Percentiles rank a stretch among this genome's conserved stretches.
Conservation (phyloP, 1,140 invertebrate genomes). For the Drosophila bifasciata region DNA sequence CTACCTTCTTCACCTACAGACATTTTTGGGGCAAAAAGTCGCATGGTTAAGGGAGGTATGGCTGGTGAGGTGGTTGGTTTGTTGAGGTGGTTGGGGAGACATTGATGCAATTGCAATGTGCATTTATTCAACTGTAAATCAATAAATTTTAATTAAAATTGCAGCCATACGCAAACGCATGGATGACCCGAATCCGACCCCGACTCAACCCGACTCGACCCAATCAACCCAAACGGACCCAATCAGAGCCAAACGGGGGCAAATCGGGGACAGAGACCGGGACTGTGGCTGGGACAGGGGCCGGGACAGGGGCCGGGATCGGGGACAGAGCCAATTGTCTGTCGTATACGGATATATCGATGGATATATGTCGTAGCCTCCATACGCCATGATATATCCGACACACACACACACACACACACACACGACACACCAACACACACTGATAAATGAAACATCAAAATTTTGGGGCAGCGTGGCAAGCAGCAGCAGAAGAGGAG, state of each 20-base stretch:
- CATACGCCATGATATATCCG: background rate
- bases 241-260: too few relatives aligned
- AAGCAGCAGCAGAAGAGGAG: too few relatives aligned
- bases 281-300: too few relatives aligned
- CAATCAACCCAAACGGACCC: too few relatives aligned
- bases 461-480: constrained; percentile 18
- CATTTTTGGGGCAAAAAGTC: too few relatives aligned
- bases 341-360: background rate
- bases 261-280: too few relatives aligned
- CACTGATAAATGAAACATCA: constrained; percentile 59
- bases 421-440: constrained; percentile 5
- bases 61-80: too few relatives aligned
- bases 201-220: constrained; percentile 36
- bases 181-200: constrained; percentile 40
- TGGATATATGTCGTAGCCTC: too few relatives aligned
- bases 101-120: constrained; percentile 58
- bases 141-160: constrained; percentile 83
- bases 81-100: background rate
- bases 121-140: constrained; percentile 81
- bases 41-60: too few relatives aligned
- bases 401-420: background rate
- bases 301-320: too few relatives aligned
- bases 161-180: constrained; percentile 56
- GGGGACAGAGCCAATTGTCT: constrained; percentile 52
- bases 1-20: too few relatives aligned